These are phyloP conservation scores for Drusus annulatus DNA, from an alignment of 1,140 invertebrate genomes.

Conservation along the genomic window DNA sequence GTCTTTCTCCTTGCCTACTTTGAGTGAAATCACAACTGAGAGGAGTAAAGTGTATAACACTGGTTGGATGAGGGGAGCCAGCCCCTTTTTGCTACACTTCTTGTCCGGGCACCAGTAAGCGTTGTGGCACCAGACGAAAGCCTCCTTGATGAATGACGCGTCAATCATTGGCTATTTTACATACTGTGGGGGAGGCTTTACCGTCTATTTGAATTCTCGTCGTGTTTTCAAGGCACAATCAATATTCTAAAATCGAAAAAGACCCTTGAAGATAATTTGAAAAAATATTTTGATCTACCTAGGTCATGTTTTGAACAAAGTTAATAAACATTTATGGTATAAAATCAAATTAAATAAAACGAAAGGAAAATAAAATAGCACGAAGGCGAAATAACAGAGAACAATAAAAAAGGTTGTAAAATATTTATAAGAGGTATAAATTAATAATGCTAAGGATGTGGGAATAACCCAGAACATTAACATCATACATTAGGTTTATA, in stretches of 20 bases:
- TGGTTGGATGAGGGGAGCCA: background rate
- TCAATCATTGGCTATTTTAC: slow-evolving; percentile 58
- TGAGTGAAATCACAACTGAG: background rate
- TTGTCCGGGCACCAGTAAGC: slow-evolving; percentile 12
- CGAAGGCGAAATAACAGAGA: no score
- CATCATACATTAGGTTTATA: no score
- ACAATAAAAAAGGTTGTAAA: no score
- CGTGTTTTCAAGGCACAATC: background rate
- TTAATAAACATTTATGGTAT: no score
- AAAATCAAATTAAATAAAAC: no score
- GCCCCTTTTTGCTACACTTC: slow-evolving; percentile 8
- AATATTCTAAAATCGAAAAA: slow-evolving; percentile 10
- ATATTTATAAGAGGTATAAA: no score
- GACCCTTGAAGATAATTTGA: background rate
- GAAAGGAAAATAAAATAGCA: no score
- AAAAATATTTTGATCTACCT: background rate
- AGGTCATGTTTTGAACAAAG: no score
- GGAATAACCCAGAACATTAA: no score
- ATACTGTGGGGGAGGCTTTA: slow-evolving; percentile 48
- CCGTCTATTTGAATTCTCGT: slow-evolving; percentile 49
- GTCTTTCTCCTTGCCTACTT: no score
- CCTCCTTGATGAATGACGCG: slow-evolving; percentile 55
- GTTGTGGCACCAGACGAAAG: slow-evolving; percentile 34
- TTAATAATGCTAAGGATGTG: no score
- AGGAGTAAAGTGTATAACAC: background rate